phyloP scores from a whole-genome alignment of 2,113 vertebrate genomes.

The Scopus umbretta region DNA sequence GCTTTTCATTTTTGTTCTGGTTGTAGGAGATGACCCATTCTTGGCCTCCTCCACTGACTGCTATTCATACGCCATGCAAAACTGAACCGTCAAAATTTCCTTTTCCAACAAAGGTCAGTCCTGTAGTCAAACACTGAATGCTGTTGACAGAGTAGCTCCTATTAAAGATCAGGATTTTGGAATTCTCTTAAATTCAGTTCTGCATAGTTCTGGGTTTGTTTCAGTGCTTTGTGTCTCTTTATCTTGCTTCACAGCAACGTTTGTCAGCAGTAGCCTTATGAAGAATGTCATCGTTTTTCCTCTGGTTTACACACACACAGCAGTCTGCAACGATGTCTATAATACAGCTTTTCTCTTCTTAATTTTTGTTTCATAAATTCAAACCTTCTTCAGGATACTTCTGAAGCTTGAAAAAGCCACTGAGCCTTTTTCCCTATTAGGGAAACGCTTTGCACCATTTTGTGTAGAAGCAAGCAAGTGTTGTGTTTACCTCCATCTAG shows the following conservation, averaged over 20 bases:
- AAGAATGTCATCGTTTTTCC: not conserved
- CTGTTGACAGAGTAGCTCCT: not conserved
- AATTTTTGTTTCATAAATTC: not conserved
- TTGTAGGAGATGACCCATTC: constrained; percentile 98
- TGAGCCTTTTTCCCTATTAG: not conserved
- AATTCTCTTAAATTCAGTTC: not conserved
- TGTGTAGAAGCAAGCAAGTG: not conserved
- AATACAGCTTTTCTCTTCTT: not conserved
- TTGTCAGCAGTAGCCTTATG: not conserved
- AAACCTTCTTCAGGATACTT: not conserved
- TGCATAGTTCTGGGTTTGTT: not conserved
- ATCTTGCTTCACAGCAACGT: not conserved
- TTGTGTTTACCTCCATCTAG: not conserved
- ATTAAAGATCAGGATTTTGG: not conserved
- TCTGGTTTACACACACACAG: not conserved
- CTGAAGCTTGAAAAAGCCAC: not conserved
- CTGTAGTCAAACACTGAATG: not conserved
- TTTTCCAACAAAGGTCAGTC: constrained; percentile 95
- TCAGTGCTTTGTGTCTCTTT: not conserved
- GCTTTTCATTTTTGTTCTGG: not conserved
- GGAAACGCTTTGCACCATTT: not conserved
- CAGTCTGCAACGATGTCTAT: not conserved
- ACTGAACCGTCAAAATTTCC: constrained; percentile 99
- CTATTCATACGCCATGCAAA: constrained; percentile 98
- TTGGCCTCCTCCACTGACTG: constrained; percentile 96